Conservation (phyloP, 2,797 vertebrate species). For the Sandelia bainsii region DNA sequence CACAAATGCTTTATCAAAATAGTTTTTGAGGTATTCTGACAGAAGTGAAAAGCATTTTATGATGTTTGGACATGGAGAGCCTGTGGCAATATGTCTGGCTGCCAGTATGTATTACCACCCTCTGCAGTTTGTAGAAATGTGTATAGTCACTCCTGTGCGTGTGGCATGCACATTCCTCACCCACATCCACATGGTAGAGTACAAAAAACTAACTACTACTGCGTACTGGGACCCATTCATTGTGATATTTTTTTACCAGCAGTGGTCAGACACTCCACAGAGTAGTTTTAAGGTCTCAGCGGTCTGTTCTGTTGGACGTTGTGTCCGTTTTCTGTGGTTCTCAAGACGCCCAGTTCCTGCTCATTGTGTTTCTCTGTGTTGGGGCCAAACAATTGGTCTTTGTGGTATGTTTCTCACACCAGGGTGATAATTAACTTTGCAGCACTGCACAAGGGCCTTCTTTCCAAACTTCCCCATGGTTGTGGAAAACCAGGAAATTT, state of each 20-base stretch:
- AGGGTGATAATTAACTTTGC: constrained; percentile 34
- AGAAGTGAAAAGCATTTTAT: neutral
- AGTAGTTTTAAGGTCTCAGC: neutral
- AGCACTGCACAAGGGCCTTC: constrained; percentile 4
- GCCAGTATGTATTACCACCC: neutral
- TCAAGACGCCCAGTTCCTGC: constrained; percentile 63
- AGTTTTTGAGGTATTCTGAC: neutral
- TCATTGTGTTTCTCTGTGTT: constrained; percentile 66
- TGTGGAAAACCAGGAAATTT: neutral
- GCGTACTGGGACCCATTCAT: neutral
- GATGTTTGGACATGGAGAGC: neutral
- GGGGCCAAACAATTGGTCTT: constrained; percentile 57
- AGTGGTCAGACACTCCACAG: neutral
- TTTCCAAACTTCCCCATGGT: constrained; percentile 16
- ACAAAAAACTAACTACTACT: neutral
- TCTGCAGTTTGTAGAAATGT: neutral
- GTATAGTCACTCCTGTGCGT: no score
- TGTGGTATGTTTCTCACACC: constrained; percentile 54
- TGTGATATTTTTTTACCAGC: neutral
- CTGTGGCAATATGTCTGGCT: neutral
- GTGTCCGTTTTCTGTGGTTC: constrained; percentile 6
- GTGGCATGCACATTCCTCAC: no score
- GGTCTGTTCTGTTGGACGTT: constrained; percentile 32
- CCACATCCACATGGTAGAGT: neutral
- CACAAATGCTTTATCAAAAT: neutral